A percentile compares a stretch with the other conserved stretches of the same genome.
Conservation (phyloP, 2,888 invertebrate species). For the Tipula helvola region DNA sequence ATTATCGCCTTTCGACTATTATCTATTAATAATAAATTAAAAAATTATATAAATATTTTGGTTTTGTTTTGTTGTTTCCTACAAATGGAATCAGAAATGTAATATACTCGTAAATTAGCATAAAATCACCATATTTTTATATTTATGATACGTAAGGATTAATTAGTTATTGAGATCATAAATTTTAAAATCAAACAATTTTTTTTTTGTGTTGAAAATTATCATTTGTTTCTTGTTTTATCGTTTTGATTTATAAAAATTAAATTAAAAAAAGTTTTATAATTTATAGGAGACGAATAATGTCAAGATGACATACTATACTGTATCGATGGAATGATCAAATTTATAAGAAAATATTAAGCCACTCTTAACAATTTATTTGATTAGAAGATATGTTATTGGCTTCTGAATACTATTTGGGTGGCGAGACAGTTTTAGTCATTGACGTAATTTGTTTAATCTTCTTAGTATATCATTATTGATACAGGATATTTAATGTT, state of each 20-base stretch:
- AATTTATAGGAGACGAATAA: neutral
- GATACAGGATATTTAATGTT: no score
- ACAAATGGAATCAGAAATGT: neutral
- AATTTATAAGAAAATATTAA: no score
- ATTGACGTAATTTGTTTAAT: no score
- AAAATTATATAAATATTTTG: neutral
- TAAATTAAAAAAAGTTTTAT: neutral
- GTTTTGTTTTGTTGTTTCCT: neutral
- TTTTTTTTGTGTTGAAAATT: neutral
- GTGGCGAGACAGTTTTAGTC: no score
- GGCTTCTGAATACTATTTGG: no score
- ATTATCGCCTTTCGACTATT: neutral
- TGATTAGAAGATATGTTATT: no score
- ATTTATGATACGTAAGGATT: conserved; percentile 5
- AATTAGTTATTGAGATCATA: conserved; percentile 8
- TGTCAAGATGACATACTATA: neutral
- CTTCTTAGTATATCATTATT: no score
- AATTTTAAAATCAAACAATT: neutral
- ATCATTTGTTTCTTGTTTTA: neutral
- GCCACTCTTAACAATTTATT: no score
- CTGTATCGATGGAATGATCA: no score
- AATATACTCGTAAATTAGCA: neutral
- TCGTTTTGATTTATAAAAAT: neutral
- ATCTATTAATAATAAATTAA: neutral
- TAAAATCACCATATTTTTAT: conserved; percentile 8